Evolutionary conservation across 2,888 invertebrate species (phyloP), one percentile per base, ranked within the genome.

Genomic region (Aporophyla nigra): DNA sequence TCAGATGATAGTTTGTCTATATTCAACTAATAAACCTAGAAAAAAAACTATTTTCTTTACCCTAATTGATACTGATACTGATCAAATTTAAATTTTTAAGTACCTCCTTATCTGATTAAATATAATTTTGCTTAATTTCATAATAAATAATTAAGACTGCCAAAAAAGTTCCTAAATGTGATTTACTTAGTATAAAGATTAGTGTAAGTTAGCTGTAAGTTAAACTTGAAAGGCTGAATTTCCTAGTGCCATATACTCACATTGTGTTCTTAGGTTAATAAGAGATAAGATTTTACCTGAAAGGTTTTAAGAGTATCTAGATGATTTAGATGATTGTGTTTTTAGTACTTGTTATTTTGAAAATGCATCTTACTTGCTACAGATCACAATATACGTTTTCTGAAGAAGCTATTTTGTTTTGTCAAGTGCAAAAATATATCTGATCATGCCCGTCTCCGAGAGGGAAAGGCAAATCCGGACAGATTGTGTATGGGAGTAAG

Each of bases 1-100:
- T 59, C 59, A 24, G 70, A 70, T 70, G 70, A 70, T 33, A 59
- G 59, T 59, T 56, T 70, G n/a, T 70, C 46, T 70, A 70, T 46
- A 27, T 46, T 70, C 56, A 70, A 70, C 43, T 62, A 59, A 12
- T 49, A 59, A 70, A 70, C 54, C 67, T 54, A 68, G 67, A 68
- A 68, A 68, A 68, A 68, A 68, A 68, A 54, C 53, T n/a, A 40
- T 49, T 54, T 62, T 62, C 14, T 62, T 43, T 62, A 59, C 27
- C 27, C 59, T 59, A 59, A 59, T 33, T 33, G 33, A 33, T 33
- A 33, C 33, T 54, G 53, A 53, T 53, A 21, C 33, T 33, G 33
- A 53, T 53, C 54, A 54, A 54, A 54, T 53, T 53, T 21, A n/a
- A 54, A n/a, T 56, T 24, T 24, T n/a, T 56, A 56, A 24, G 56